Evolutionary conservation across 2,113 vertebrate species (phyloP).

Genomic region (Tragelaphus buxtoni): DNA sequence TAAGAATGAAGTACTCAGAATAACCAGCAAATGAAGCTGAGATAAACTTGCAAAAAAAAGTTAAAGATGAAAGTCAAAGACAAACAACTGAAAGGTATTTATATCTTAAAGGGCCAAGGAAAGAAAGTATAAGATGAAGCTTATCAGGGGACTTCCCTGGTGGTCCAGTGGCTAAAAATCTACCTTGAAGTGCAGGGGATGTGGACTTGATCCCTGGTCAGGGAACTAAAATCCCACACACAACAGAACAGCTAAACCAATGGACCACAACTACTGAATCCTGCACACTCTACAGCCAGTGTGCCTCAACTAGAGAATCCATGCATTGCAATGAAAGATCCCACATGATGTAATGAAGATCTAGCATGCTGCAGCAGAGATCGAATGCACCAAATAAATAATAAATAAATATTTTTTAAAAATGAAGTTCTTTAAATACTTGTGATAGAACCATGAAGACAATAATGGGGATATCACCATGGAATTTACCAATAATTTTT

Average conservation of each 20-base stretch:
- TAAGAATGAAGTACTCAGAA: not conserved
- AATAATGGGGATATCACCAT: not conserved
- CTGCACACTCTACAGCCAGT: not conserved
- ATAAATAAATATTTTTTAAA: not conserved
- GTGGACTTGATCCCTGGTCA: not conserved
- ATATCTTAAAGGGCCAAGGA: not conserved
- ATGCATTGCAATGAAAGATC: not conserved
- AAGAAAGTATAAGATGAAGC: not conserved
- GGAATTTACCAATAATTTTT: not conserved
- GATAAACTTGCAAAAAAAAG: not conserved
- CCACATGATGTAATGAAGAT: not conserved
- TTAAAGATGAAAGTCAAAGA: not conserved
- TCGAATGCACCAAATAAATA: not conserved
- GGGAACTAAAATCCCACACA: not conserved
- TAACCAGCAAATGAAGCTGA: not conserved
- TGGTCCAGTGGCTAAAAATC: not conserved
- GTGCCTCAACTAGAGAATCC: not conserved
- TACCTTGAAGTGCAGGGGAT: not conserved
- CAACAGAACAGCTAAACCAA: not conserved
- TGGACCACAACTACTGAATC: not conserved
- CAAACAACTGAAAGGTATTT: not conserved
- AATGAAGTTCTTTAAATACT: not conserved
- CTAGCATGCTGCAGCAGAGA: not conserved
- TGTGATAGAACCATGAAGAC: not conserved
- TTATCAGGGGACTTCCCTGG: not conserved